These are phyloP conservation scores for Luffia ferchaultella DNA, from an alignment of 2,888 invertebrate genomes.

Conservation along the genomic window DNA sequence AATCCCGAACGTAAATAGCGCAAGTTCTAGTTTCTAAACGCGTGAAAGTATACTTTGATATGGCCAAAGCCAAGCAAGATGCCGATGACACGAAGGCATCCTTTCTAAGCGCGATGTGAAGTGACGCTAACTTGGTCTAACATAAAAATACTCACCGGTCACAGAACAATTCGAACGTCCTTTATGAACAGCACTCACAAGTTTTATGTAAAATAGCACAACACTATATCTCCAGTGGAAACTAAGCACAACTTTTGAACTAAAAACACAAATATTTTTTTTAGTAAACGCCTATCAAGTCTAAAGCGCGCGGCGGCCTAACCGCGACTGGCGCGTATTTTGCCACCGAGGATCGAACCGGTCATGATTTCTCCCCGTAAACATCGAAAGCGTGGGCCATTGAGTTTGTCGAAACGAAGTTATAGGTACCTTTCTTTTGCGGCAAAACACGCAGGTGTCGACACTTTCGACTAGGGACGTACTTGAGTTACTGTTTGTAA, in stretches of 20 bases:
- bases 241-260: neutral
- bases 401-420: slow-evolving; percentile 17
- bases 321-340: neutral
- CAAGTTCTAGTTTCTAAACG: too few relatives aligned
- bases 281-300: neutral
- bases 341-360: neutral
- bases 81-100: neutral
- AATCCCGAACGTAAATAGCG: neutral
- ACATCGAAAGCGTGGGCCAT: slow-evolving; percentile 54
- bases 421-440: slow-evolving; percentile 51
- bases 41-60: too few relatives aligned
- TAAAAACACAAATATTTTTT: neutral
- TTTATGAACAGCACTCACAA: too few relatives aligned
- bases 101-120: neutral
- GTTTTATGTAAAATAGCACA: too few relatives aligned
- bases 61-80: too few relatives aligned
- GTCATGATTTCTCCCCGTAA: slow-evolving; percentile 59
- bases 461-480: neutral
- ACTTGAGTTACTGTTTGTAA: neutral
- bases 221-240: neutral
- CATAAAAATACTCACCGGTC: neutral
- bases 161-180: too few relatives aligned
- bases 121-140: neutral
- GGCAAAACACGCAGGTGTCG: slow-evolving; percentile 37
- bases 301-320: neutral